Base-by-base conservation (phyloP, 2,113 vertebrate species). In the Camarhynchus parvulus region DNA sequence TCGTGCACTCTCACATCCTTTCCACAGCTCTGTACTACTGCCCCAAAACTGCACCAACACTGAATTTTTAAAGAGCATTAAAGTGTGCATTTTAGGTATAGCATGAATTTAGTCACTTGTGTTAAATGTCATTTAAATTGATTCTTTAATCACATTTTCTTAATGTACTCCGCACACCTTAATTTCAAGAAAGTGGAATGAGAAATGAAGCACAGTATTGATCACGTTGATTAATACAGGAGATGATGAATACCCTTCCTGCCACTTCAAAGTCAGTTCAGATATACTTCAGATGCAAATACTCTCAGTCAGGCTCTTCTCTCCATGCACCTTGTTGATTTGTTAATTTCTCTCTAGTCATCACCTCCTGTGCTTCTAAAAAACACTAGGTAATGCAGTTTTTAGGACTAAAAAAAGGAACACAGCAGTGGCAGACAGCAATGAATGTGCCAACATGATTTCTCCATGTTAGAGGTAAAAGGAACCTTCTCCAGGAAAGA, bases 201-300 rank as follows among this genome's bases (percentile, higher is more conserved):
- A 75, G 56, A 70, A 91, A 86, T 33, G 70, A 79, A 78, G 69
- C 39, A 61, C 15, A 53, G n/a, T 62, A 83, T 68, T 86, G 68
- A 89, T 80, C 58, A 62, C n/a, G 55, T 31, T 94, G 63, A 94
- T 83, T 82, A 85, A 82, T 12, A 58, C 24, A 83, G 31, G 39
- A 86, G 28, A 52, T 72, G 67, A 86, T 86, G 50, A 72, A 72
- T 44, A 62, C 14, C 24, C 61, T 82, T 83, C 47, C 37, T 76
- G 44, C 22, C 7, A 81, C 68, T 81, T 78, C 46, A 61, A 47
- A 74, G 37, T 66, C 53, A 55, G 31, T 27, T 46, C 72, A 81
- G n/a, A 53, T 35, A 11, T 21, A 70, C 15, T 53, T 80, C 63
- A 83, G 20, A 67, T 79, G 28, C 42, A 79, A 75, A 70, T 70